Percentiles rank a stretch among this genome's conserved stretches.
These are phyloP conservation scores for Danio rerio DNA, from an alignment of 2,113 vertebrate genomes.

Conservation along the genomic window DNA sequence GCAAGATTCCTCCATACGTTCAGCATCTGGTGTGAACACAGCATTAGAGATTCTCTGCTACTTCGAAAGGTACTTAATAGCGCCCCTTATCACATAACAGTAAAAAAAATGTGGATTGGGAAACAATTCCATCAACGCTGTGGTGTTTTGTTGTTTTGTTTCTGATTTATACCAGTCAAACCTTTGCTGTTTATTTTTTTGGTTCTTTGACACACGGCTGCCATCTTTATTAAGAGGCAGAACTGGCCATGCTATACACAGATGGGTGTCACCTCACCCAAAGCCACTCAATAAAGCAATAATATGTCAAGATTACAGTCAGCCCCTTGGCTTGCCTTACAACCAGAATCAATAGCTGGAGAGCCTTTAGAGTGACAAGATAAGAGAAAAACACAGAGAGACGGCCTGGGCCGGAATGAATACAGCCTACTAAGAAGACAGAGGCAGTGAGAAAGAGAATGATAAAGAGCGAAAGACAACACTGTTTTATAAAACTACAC, in stretches of 20 bases:
- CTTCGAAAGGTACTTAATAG: too few species aligned
- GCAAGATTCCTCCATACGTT: too few species aligned
- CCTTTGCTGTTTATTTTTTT: background rate
- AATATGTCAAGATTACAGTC: conserved; percentile 51
- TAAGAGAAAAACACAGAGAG: conserved; percentile 51
- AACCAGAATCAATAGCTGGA: conserved; percentile 56
- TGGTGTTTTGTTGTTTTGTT: background rate
- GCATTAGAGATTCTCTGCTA: too few species aligned
- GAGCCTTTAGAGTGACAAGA: conserved; percentile 55
- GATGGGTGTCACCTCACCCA: conserved; percentile 27
- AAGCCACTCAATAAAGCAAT: conserved; percentile 56
- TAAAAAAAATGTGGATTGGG: too few species aligned
- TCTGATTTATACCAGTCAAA: background rate
- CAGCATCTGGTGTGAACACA: too few species aligned
- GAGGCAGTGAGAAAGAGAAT: conserved; percentile 7
- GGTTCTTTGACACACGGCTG: background rate
- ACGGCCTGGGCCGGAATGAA: conserved; percentile 24
- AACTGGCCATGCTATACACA: conserved; percentile 3
- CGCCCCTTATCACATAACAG: too few species aligned
- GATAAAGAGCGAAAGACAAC: background rate
- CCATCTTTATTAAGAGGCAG: conserved; percentile 13
- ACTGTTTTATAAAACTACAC: background rate
- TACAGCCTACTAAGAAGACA: conserved; percentile 20
- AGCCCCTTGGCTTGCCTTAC: conserved; percentile 39
- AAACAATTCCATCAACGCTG: too few species aligned